Conservation (phyloP, 1,140 invertebrate genomes). For the Anadara kagoshimensis region DNA sequence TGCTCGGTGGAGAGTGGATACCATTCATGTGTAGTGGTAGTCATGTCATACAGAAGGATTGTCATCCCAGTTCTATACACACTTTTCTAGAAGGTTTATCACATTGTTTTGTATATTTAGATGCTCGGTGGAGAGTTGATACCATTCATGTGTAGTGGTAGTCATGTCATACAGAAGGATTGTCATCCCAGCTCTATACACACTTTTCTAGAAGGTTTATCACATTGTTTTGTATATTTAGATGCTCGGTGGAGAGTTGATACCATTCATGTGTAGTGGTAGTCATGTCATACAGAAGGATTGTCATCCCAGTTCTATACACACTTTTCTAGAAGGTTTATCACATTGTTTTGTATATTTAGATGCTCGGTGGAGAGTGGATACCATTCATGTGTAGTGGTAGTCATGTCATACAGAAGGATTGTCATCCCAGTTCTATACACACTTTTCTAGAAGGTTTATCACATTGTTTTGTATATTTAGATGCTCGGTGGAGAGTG, state of each 20-base stretch:
- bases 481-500: no score
- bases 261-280: slow-evolving; percentile 94
- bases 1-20: slow-evolving; percentile 86
- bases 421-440: slow-evolving; percentile 91
- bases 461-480: no score
- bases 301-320: slow-evolving; percentile 91
- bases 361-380: slow-evolving; percentile 86
- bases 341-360: slow-evolving; percentile 71
- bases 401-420: slow-evolving; percentile 94
- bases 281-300: slow-evolving; percentile 96
- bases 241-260: slow-evolving; percentile 86
- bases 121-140: no score
- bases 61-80: slow-evolving; percentile 90
- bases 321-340: slow-evolving; percentile 93
- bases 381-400: slow-evolving; percentile 94
- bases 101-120: no score
- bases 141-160: no score
- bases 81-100: slow-evolving; percentile 94
- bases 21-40: slow-evolving; percentile 94
- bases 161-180: no score
- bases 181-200: no score
- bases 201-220: no score
- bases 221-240: slow-evolving; percentile 68
- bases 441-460: slow-evolving; percentile 95
- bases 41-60: slow-evolving; percentile 95